A percentile compares a stretch with the other conserved stretches of the same genome.
phyloP scores from a whole-genome alignment of 2,113 vertebrate species.

The Cacatua alba region DNA sequence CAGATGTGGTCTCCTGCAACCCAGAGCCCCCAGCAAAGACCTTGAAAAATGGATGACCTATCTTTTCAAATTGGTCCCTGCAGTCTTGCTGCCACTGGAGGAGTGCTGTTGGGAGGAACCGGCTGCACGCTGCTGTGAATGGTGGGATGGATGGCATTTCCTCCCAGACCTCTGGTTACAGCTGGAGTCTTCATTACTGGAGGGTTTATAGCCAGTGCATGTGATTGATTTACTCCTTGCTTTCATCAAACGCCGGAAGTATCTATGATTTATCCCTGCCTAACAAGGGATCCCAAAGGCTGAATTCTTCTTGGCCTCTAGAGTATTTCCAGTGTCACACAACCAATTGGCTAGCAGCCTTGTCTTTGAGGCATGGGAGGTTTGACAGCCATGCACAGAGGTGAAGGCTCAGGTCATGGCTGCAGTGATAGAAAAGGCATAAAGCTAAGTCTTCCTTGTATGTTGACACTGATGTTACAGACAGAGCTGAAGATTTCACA shows the following conservation, averaged over 20 bases:
- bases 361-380: background rate
- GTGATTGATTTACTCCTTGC: background rate
- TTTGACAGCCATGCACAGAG: background rate
- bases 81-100: background rate
- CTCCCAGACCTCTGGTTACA: background rate
- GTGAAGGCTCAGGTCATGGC: background rate
- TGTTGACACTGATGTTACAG: background rate
- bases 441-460: background rate
- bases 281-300: background rate
- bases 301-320: background rate
- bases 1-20: background rate
- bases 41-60: background rate
- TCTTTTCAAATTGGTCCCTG: background rate
- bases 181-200: background rate
- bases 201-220: background rate
- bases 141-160: background rate
- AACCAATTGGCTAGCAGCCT: background rate
- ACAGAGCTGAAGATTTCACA: background rate
- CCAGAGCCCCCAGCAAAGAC: background rate
- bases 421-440: background rate
- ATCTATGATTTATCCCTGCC: background rate
- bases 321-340: background rate
- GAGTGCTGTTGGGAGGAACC: background rate
- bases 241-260: background rate
- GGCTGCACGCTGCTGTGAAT: background rate